Evolutionary conservation across 2,113 vertebrate species (phyloP), one percentile per base, ranked within the genome.

Genomic region (Cinclus cinclus): DNA sequence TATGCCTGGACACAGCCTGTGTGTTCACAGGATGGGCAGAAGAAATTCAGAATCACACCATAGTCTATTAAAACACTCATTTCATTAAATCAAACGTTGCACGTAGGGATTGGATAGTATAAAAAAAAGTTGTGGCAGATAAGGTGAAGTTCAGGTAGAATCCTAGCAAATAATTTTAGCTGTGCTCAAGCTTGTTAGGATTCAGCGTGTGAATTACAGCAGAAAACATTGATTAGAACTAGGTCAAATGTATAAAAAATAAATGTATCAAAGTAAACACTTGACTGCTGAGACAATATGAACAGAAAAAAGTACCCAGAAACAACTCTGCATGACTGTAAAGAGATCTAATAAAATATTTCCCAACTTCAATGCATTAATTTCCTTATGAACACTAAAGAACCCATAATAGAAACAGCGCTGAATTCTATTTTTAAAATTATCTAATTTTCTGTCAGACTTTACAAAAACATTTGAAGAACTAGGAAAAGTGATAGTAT

Each of bases 191-290:
- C 75, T 70, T 78, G 59, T 87, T 92, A 52, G 94, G 81, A 94
- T 85, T 86, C 94, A 90, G 58, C 70, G 94, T 91, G 93, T 92
- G 94, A 97, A 94, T 95, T 95, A 82, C 82, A 89, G 82, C 69
- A 70, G 70, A 83, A 95, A 92, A 71, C 68, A 77, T 74, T 73
- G 62, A 95, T 79, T 89, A 92, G 81, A 97, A 98, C 67, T 96
- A 95, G 96, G 96, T 97, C 97, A 97, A 96, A 97, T 28, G 9
- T 71, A 85, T 88, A 94, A 82, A 79, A 81, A 97, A 96, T 69
- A 96, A 94, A 95, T 33, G 69, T 55, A 56, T 89, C 68, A 47
- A 90, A 24, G 15, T 84, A 83, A 95, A 87, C 79, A 71, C 60
- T 94, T 80, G 59, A 87, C 73, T 70, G 79, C 90, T 76, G 65